Evolutionary conservation across 2,888 invertebrate genomes (phyloP), one percentile per base, ranked within the genome.

Genomic region (Glyphotaelius pellucidus): DNA sequence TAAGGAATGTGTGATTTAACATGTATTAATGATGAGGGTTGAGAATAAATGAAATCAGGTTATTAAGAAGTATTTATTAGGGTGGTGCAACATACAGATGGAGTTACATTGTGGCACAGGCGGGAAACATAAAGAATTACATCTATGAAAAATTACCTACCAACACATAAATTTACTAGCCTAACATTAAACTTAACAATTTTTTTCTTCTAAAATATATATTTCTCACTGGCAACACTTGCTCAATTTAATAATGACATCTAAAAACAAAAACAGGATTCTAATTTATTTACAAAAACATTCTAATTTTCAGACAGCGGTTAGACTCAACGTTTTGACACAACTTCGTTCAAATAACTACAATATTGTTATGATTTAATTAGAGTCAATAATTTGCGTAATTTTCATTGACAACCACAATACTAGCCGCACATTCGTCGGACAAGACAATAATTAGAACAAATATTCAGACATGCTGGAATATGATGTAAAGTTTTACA

Each of bases 21-120:
- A 0, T 15, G 19, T 15, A n/a, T 67, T 67, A n/a, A 67, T 67
- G 67, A 67, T 67, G 67, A 67, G 25, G 67, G 67, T 9, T 25
- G 9, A 42, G 42, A 67, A 67, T 67, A 67, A 67, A 67, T 25
- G 67, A 25, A 7, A 67, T 67, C n/a, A 9, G 67, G 67, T 67
- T 67, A 67, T 67, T 67, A 67, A 67, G 67, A 35, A 83, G 35
- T 83, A 83, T 83, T 83, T 83, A 83, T 83, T 83, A 25, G 32
- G 83, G 25, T 38, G 35, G 83, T 83, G 83, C 83, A 35, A 83
- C 35, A 83, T 83, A 83, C 83, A 83, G 35, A 83, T 35, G 30
- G 83, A 38, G 35, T 83, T 83, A 83, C 83, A 83, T 83, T 35
- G n/a, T 83, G 83, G 83, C 83, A 83, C 83, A 83, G 83, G 35